A percentile compares a stretch with the other conserved stretches of the same genome.
phyloP scores from a whole-genome alignment of 2,797 vertebrate species.

The Leptodactylus fallax region DNA sequence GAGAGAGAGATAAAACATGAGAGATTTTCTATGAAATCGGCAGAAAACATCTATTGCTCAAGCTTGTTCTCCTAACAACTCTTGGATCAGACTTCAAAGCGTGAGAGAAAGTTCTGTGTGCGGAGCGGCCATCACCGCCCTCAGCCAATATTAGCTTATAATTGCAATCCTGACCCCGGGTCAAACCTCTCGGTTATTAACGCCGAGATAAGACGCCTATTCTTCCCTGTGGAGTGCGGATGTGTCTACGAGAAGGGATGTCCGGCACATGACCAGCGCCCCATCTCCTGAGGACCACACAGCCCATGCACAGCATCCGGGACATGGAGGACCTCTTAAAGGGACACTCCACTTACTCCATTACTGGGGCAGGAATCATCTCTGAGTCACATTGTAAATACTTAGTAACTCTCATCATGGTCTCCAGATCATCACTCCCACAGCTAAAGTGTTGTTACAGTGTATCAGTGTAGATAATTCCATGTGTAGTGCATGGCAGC shows the following conservation, averaged over 20 bases:
- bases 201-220: conserved; percentile 12
- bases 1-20: conserved; percentile 49
- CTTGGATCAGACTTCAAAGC: conserved; percentile 59
- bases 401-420: neutral
- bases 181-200: conserved; percentile 48
- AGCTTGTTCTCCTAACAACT: conserved; percentile 38
- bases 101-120: conserved; percentile 31
- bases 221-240: conserved; percentile 10
- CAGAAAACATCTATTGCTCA: conserved; percentile 42
- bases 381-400: neutral
- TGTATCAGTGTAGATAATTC: no score
- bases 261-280: neutral
- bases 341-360: neutral
- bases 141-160: conserved; percentile 58
- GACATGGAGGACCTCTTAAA: neutral
- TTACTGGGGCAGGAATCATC: no score
- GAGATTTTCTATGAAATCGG: conserved; percentile 53
- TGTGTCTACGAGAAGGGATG: neutral
- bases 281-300: no score
- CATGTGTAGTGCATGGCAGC: no score
- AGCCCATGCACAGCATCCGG: no score
- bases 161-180: conserved; percentile 45
- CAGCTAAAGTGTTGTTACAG: no score
- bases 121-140: conserved; percentile 34
- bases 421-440: no score